A percentile compares a stretch with the other conserved stretches of the same genome.
Evolutionary conservation across 2,888 invertebrate genomes (phyloP).

Genomic region (Apodemia zela): DNA sequence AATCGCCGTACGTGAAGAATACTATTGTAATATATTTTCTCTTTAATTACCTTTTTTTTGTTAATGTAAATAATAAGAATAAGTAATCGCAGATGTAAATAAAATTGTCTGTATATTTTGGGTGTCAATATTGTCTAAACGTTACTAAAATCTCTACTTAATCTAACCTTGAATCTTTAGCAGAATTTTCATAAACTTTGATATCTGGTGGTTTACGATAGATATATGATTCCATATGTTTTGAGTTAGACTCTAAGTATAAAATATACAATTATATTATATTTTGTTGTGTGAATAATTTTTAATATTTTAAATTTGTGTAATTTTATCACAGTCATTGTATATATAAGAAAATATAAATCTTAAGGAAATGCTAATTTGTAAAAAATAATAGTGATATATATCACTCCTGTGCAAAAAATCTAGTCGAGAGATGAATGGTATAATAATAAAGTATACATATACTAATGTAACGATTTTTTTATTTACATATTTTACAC

Average conservation of each 20-base stretch:
- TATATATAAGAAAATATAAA: constrained; percentile 4
- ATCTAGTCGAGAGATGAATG: constrained; percentile 76
- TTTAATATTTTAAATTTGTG: constrained; percentile 8
- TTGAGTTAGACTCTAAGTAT: constrained; percentile 1
- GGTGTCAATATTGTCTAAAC: not conserved
- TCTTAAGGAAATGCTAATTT: constrained; percentile 17
- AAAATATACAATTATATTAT: not conserved
- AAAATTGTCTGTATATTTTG: constrained; percentile 3
- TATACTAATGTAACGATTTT: constrained; percentile 54
- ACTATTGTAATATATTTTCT: not conserved
- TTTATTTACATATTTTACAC: constrained; percentile 62
- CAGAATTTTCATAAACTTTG: not conserved
- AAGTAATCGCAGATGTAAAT: not conserved
- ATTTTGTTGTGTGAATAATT: constrained; percentile 12
- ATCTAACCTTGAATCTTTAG: not conserved
- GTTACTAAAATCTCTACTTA: not conserved
- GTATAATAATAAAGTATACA: constrained; percentile 58
- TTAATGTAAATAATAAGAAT: not conserved
- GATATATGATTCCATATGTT: not conserved
- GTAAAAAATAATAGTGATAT: constrained; percentile 63
- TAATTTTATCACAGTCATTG: not conserved
- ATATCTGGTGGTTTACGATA: not conserved
- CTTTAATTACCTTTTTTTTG: not conserved
- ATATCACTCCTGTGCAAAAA: constrained; percentile 70
- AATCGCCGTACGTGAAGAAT: not conserved